Conservation (phyloP, 2,888 invertebrate genomes). For the Eupsilia transversa region DNA sequence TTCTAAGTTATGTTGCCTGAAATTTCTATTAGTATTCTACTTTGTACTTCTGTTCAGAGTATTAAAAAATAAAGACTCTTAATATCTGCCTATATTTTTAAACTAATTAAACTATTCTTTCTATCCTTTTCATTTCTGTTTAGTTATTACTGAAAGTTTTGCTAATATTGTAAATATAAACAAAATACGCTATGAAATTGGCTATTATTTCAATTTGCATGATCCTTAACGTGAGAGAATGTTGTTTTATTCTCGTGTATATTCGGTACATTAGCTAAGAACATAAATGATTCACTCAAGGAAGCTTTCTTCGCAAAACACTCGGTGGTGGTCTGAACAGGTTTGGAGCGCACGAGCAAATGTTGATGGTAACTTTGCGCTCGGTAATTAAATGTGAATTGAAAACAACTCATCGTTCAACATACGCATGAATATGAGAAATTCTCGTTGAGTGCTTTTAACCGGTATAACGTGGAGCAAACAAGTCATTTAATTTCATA, state of each 20-base stretch:
- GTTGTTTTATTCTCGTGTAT: conserved; percentile 43
- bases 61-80: background rate
- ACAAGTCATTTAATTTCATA: background rate
- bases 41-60: conserved; percentile 4
- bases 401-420: conserved; percentile 73
- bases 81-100: background rate
- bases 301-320: conserved; percentile 52
- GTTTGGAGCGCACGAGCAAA: conserved; percentile 60
- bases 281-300: conserved; percentile 55
- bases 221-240: conserved; percentile 18
- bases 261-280: conserved; percentile 48
- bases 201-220: conserved; percentile 35
- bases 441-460: conserved; percentile 2
- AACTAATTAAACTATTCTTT: background rate
- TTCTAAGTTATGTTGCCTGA: background rate
- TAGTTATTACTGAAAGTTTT: conserved; percentile 19
- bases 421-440: conserved; percentile 3
- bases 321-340: conserved; percentile 54
- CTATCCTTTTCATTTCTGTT: background rate
- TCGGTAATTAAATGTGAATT: conserved; percentile 80
- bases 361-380: conserved; percentile 70
- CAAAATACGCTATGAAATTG: conserved; percentile 29
- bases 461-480: conserved; percentile 2
- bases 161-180: conserved; percentile 17
- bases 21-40: background rate